Conservation (phyloP, 92 coral and sea anemone genomes). For the Anthopleura xanthogrammica region DNA sequence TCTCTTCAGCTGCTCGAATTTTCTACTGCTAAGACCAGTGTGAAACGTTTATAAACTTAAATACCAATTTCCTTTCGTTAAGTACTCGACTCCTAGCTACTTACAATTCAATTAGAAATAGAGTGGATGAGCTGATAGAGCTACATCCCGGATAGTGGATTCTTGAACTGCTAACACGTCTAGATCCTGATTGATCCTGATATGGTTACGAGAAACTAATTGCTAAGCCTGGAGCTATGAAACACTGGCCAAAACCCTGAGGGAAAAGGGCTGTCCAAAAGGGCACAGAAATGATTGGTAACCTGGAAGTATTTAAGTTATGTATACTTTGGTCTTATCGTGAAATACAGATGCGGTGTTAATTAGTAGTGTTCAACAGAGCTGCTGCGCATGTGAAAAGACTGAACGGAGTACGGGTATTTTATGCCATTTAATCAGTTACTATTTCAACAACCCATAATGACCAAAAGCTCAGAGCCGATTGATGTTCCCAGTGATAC, state of each 20-base stretch:
- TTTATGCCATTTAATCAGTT: too few species aligned
- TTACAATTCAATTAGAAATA: neutral
- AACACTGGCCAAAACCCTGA: neutral
- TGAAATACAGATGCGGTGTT: neutral
- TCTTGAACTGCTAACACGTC: neutral
- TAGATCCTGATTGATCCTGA: neutral
- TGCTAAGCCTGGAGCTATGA: neutral
- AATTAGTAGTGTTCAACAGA: too few species aligned
- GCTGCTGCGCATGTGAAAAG: too few species aligned
- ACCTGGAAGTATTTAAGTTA: neutral
- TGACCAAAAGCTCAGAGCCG: too few species aligned
- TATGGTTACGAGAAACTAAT: neutral
- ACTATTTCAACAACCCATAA: too few species aligned
- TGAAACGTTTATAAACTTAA: neutral
- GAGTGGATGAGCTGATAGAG: neutral
- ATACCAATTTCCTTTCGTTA: neutral
- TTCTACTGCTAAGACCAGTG: neutral
- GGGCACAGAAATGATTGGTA: neutral
- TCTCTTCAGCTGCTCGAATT: neutral
- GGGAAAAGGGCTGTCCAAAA: neutral
- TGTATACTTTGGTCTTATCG: neutral
- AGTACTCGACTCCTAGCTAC: neutral
- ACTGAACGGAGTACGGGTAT: too few species aligned
- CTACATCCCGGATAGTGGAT: neutral
- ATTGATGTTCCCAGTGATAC: too few species aligned